Percentiles rank a stretch among this genome's conserved stretches.
phyloP scores from a whole-genome alignment of 53 echinoderm and acorn worm species.

The Glandiceps talaboti region DNA sequence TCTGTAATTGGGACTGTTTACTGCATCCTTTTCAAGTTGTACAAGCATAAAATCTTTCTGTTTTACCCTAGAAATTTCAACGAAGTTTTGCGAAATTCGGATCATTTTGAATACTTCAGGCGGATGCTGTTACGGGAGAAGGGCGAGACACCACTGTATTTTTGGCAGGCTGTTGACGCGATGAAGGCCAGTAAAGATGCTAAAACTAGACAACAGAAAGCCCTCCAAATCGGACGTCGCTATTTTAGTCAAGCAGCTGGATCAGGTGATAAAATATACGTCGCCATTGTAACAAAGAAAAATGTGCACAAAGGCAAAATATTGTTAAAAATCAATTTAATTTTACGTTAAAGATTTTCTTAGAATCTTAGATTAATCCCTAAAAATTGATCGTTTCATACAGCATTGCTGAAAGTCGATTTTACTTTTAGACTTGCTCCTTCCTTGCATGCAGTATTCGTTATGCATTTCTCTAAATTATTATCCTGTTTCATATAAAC shows the following conservation, averaged over 20 bases:
- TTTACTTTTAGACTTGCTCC: too few species aligned
- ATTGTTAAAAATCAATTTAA: too few species aligned
- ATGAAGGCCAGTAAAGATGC: slow-evolving; percentile 70
- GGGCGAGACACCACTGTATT: slow-evolving; percentile 53
- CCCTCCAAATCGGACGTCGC: slow-evolving; percentile 60
- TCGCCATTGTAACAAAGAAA: too few species aligned
- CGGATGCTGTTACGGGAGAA: slow-evolving; percentile 61
- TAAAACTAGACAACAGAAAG: slow-evolving; percentile 61
- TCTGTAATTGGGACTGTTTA: not conserved
- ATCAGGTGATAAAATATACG: slow-evolving; percentile 37
- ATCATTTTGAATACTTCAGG: slow-evolving; percentile 84
- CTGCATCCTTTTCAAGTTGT: not conserved
- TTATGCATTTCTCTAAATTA: too few species aligned
- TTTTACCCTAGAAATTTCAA: slow-evolving; percentile 44
- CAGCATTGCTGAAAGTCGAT: too few species aligned
- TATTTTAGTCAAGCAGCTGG: slow-evolving; percentile 68
- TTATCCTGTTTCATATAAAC: too few species aligned
- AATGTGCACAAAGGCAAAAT: too few species aligned
- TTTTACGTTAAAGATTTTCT: too few species aligned
- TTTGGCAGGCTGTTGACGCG: slow-evolving; percentile 88
- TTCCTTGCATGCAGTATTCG: too few species aligned
- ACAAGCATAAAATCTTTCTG: not conserved
- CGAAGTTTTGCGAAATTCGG: slow-evolving; percentile 66
- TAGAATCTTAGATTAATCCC: too few species aligned
- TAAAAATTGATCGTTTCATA: too few species aligned